phyloP scores from a whole-genome alignment of 2,113 vertebrate species.

The Boulengeromyrus knoepffleri region DNA sequence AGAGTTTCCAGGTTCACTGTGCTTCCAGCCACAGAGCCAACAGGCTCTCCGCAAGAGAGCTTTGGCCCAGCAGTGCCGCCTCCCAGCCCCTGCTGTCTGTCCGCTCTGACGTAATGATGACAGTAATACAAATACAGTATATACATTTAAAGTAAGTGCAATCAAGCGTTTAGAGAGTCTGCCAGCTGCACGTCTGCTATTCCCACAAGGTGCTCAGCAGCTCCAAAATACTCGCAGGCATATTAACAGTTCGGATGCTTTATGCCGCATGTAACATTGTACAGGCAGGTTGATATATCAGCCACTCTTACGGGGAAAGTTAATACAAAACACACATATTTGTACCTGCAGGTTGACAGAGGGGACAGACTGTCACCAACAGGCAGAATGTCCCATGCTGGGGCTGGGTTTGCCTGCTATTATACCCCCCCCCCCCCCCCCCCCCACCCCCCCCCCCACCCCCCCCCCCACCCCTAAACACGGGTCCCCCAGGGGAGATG shows the following conservation, averaged over 20 bases:
- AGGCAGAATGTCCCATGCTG: neutral
- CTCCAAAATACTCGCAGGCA: neutral
- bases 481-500: too few relatives aligned
- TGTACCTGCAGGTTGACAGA: neutral
- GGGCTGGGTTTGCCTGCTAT: neutral
- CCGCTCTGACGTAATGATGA: constrained; percentile 25
- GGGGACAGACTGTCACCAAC: neutral
- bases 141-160: constrained; percentile 51
- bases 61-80: constrained; percentile 60
- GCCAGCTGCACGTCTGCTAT: neutral
- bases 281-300: neutral
- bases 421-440: too few relatives aligned
- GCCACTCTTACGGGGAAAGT: neutral
- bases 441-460: too few relatives aligned
- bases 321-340: neutral
- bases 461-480: too few relatives aligned
- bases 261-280: constrained; percentile 6
- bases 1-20: neutral
- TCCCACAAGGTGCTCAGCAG: neutral
- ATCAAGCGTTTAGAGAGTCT: constrained; percentile 45
- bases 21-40: neutral
- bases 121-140: neutral
- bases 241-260: neutral
- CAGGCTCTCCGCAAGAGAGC: constrained; percentile 23
- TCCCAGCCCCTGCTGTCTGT: constrained; percentile 17